These are phyloP conservation scores for Lasiurus borealis DNA, from an alignment of 2,113 vertebrate species.

Conservation along the genomic window DNA sequence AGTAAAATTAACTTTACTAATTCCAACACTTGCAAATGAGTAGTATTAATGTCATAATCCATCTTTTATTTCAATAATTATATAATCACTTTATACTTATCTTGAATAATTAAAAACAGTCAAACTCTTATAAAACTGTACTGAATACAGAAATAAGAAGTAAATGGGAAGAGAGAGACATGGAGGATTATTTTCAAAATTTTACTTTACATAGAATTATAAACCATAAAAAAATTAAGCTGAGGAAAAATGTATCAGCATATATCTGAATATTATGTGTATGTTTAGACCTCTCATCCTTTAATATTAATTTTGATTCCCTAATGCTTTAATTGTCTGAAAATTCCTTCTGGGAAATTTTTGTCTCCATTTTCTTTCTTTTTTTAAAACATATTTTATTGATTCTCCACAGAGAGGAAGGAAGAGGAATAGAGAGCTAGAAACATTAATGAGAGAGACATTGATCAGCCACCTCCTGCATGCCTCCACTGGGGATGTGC, in stretches of 20 bases:
- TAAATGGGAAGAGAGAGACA: not conserved
- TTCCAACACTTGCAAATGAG: not conserved
- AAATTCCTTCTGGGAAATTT: constrained; percentile 78
- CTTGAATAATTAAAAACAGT: not conserved
- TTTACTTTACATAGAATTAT: not conserved
- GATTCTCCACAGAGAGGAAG: too few relatives aligned
- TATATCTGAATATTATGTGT: not conserved
- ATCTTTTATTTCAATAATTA: not conserved
- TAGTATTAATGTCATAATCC: not conserved
- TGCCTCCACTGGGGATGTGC: too few relatives aligned
- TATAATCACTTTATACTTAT: not conserved
- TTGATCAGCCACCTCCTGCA: too few relatives aligned
- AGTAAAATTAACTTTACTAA: constrained; percentile 20
- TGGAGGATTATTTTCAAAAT: not conserved
- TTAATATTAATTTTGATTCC: constrained; percentile 63
- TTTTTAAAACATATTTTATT: too few relatives aligned
- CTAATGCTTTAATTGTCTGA: constrained; percentile 80
- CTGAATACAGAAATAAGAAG: not conserved
- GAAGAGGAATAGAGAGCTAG: too few relatives aligned
- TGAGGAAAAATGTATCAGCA: not conserved
- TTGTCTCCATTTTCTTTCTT: constrained; percentile 82
- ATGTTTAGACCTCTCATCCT: constrained; percentile 1
- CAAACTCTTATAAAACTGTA: not conserved
- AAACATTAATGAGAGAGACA: too few relatives aligned
- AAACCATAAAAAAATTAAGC: not conserved